Evolutionary conservation across 2,888 invertebrate species (phyloP).

Genomic region (Baronia brevicornis): DNA sequence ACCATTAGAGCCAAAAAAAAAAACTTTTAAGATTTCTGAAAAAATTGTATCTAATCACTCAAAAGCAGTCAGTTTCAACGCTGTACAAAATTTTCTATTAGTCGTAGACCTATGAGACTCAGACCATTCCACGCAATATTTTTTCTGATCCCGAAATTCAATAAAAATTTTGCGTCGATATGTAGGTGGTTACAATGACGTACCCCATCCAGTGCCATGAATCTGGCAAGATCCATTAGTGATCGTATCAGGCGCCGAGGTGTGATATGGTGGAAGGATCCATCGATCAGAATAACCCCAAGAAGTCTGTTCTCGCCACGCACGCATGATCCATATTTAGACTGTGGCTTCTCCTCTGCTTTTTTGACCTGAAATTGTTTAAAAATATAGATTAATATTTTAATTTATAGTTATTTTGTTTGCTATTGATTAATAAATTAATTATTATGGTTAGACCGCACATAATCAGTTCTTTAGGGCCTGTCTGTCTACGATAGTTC

Average conservation of each 20-base stretch:
- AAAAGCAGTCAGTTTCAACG: too few species aligned
- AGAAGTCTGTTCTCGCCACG: constrained; percentile 65
- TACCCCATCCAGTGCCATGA: constrained; percentile 81
- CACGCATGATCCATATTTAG: constrained; percentile 57
- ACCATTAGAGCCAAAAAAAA: too few species aligned
- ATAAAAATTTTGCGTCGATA: background rate
- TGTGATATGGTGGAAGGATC: constrained; percentile 77
- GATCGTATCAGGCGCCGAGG: constrained; percentile 79
- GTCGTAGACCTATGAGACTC: too few species aligned
- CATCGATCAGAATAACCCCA: constrained; percentile 81
- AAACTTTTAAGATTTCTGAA: too few species aligned
- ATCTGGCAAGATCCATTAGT: constrained; percentile 82
- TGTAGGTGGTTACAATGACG: constrained; percentile 27
- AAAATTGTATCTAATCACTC: too few species aligned
- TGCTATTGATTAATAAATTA: constrained; percentile 1
- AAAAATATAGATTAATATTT: background rate
- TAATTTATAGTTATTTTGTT: constrained; percentile 2
- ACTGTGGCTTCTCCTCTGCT: constrained; percentile 58
- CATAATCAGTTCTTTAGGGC: background rate
- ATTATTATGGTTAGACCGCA: background rate
- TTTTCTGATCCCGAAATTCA: too few species aligned
- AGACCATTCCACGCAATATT: too few species aligned
- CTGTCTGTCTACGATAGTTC: background rate
- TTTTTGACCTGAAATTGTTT: constrained; percentile 50
- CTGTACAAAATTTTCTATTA: too few species aligned